phyloP scores from a whole-genome alignment of 2,797 vertebrate genomes.

The Bradypodion pumilum region DNA sequence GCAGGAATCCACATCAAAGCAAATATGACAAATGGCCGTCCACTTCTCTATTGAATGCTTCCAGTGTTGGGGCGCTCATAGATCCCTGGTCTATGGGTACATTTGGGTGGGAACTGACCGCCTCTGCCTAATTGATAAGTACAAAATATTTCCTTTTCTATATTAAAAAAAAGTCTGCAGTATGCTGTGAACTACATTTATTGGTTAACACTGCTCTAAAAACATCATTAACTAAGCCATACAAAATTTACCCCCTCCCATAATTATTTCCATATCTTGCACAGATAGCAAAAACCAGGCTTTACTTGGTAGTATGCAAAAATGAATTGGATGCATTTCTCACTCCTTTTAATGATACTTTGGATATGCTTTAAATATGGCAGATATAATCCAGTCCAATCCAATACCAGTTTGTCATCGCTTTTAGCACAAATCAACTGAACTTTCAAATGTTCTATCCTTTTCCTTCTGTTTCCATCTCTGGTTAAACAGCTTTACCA shows the following conservation, averaged over 20 bases:
- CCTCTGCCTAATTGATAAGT: not conserved
- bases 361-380: not conserved
- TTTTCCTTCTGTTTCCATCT: no score
- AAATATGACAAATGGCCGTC: no score
- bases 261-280: not conserved
- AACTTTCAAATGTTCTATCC: no score
- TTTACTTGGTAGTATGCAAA: not conserved
- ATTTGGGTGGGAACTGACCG: not conserved
- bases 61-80: no score
- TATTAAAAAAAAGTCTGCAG: not conserved
- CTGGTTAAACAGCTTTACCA: no score
- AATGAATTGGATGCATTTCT: not conserved
- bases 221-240: not conserved
- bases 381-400: not conserved
- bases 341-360: not conserved
- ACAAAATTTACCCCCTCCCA: not conserved
- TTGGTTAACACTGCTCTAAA: not conserved
- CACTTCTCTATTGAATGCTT: no score
- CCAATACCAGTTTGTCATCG: no score
- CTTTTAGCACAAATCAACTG: no score
- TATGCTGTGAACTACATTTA: not conserved
- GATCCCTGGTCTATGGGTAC: not conserved
- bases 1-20: no score
- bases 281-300: not conserved
- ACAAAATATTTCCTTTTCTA: not conserved